Evolutionary conservation across 2,113 vertebrate genomes (phyloP).

Genomic region (Setophaga petechia): DNA sequence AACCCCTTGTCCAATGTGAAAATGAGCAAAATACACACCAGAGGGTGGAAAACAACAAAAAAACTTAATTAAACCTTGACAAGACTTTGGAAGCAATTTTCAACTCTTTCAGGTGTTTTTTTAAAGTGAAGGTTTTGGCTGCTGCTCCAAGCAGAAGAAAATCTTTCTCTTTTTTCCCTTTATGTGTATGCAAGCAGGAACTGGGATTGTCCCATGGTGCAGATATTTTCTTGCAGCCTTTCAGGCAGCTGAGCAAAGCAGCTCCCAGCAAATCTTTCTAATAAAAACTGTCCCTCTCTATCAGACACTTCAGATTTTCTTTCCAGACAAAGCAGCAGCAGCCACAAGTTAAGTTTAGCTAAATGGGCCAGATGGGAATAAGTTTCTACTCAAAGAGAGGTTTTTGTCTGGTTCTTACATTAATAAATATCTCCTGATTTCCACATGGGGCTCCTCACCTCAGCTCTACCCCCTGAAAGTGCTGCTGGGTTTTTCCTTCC

Average conservation of each 20-base stretch:
- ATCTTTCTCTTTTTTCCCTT: neutral
- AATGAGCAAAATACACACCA: neutral
- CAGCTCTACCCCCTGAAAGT: neutral
- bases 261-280: neutral
- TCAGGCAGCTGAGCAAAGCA: neutral
- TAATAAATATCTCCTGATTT: neutral
- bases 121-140: neutral
- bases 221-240: neutral
- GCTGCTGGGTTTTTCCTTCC: neutral
- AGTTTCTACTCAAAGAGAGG: neutral
- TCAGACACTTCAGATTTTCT: neutral
- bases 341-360: neutral
- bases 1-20: neutral
- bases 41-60: neutral
- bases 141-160: neutral
- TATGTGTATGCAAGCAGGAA: neutral
- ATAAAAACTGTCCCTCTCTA: neutral
- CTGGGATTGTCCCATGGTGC: neutral
- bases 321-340: neutral
- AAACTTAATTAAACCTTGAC: neutral
- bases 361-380: neutral
- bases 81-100: neutral
- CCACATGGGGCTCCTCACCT: neutral
- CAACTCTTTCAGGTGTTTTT: neutral
- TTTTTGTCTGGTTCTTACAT: neutral